Base-by-base conservation (phyloP, 1,140 invertebrate genomes). In the Drosophila tristis region DNA sequence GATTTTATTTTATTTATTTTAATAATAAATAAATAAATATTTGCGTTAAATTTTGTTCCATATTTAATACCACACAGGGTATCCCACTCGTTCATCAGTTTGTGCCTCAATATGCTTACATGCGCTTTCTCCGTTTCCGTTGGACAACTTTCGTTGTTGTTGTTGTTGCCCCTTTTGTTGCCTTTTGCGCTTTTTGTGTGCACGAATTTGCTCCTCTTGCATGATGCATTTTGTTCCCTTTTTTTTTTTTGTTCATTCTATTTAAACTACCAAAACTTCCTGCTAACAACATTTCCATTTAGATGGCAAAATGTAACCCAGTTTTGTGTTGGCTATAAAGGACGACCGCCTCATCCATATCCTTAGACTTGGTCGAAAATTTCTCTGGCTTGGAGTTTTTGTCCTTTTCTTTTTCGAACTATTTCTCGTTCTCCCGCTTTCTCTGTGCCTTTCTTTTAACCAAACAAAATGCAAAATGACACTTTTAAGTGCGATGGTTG, bases 401-500 rank as follows among this genome's bases (percentile, higher is more conserved):
- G 44, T 49, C 53, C 62, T 67, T 59, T 53, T 63, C 51, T 68
- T 35, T 78, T 87, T 20, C 20, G 20, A 20, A 20, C 70, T 74
- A 78, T 87, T 87, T 82, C 87, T 53, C 76, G 71, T 65, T 55
- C 25, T 43, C 16, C n/a, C 35, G 45, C 58, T 15, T 20, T 20
- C 35, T 39, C 55, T 20, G 3, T 56, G 8, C 48, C 42, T 53
- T 54, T 48, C 6, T 23, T 31, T 26, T 61, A 50, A 60, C 26
- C 57, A 72, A 66, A 54, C 81, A 59, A 70, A 87, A 87, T 86
- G 82, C 68, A 80, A 87, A 87, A 87, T 87, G 82, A 89, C 82
- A 87, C 75, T 89, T 89, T 87, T 87, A 87, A 87, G 84, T 81
- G 84, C 82, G 78, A 89, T 77, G 78, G 72, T 71, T 87, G 82